Base-by-base conservation (phyloP, 2,888 invertebrate genomes). In the Diaphora mendica region DNA sequence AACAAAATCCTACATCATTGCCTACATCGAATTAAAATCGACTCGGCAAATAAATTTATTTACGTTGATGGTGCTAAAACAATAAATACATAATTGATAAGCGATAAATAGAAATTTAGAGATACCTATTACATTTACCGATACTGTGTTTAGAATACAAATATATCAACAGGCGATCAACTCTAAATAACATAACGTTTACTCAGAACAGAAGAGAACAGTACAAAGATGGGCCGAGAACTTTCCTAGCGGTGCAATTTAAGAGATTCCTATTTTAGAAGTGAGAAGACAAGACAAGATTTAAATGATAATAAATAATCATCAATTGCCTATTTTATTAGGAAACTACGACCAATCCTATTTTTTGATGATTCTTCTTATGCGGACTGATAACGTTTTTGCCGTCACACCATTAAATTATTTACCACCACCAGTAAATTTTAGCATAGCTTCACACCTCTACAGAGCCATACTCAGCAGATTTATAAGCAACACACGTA, bases 361-460 rank as follows among this genome's bases (percentile, higher is more conserved):
- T 55, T n/a, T n/a, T 9, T 23, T 59, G 9, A 59, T 59, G 1
- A 11, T 59, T 26, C 11, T n/a, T n/a, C n/a, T 55, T n/a, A 11
- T 11, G 13, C 55, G 11, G 55, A 23, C 0, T 62, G 30, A 13
- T 30, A 62, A 17, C 30, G 17, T 62, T 30, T 59, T 62, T 30
- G 13, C 30, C 62, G 62, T 30, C 30, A 7, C 30, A 59, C 59
- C n/a, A n/a, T n/a, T n/a, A n/a, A n/a, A n/a, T n/a, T n/a, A n/a
- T n/a, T n/a, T n/a, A n/a, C n/a, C n/a, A n/a, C n/a, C n/a, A n/a
- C 26, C 59, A 59, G 62, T 62, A 62, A 62, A 62, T 62, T 30
- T 62, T 62, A 62, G 30, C 62, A 30, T 17, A 30, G 62, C 30
- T 26, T 48, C 5, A 48, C 20, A 59, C 26, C 9, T 62, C 17